Percentiles rank a stretch among this genome's conserved stretches.
phyloP scores from a whole-genome alignment of 2,113 vertebrate genomes.

The Ameiurus melas region DNA sequence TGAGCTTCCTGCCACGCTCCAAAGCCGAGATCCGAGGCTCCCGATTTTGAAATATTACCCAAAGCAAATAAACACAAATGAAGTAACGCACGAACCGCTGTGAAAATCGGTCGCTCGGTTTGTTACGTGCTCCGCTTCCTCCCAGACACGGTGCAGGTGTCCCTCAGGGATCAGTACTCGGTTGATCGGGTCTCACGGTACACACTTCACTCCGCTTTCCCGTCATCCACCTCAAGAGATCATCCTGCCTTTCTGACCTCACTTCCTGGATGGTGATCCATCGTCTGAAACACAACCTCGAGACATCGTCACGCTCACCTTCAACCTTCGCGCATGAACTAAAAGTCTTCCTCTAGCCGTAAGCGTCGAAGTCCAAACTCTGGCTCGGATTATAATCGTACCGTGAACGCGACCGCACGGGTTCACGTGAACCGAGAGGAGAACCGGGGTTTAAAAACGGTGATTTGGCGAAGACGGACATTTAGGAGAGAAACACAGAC shows the following conservation, averaged over 20 bases:
- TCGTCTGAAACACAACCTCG: neutral
- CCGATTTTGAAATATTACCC: no score
- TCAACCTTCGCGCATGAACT: no score
- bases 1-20: neutral
- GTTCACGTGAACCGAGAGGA: neutral
- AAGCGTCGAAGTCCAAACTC: no score
- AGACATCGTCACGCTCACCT: neutral
- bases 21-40: neutral
- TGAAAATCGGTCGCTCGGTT: no score
- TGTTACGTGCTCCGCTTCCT: no score
- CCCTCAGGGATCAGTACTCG: neutral
- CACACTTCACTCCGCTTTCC: neutral
- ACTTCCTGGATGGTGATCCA: neutral
- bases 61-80: no score
- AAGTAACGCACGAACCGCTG: no score
- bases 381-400: neutral
- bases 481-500: neutral
- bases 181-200: neutral
- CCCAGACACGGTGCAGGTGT: no score
- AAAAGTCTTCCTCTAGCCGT: no score
- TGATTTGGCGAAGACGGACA: neutral
- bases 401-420: neutral
- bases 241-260: neutral
- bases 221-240: neutral
- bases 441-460: neutral